A percentile compares a stretch with the other conserved stretches of the same genome.
These are phyloP conservation scores for Anagrus nilaparvatae DNA, from an alignment of 1,140 invertebrate species.

Conservation along the genomic window DNA sequence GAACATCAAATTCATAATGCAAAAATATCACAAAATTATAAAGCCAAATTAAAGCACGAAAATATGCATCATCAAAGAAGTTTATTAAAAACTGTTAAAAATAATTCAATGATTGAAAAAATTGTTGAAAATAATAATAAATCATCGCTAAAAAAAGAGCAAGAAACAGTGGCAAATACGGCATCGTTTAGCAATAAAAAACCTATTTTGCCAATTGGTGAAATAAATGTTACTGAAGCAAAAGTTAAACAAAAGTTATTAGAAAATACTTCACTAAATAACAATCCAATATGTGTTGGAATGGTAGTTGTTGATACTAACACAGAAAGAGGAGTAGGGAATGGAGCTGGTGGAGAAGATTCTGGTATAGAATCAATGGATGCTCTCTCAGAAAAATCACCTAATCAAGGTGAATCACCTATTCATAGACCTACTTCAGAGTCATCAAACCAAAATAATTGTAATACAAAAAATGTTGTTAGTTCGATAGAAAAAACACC, in stretches of 20 bases:
- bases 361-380: constrained; percentile 91
- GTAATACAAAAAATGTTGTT: constrained; percentile 10
- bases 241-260: constrained; percentile 51
- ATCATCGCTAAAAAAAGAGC: constrained; percentile 2
- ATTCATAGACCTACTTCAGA: constrained; percentile 36
- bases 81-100: constrained; percentile 27
- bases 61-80: no score
- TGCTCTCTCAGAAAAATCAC: constrained; percentile 82
- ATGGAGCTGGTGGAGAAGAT: constrained; percentile 63
- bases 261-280: constrained; percentile 36
- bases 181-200: constrained; percentile 15
- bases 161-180: constrained; percentile 10
- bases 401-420: constrained; percentile 66
- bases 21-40: no score
- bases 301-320: constrained; percentile 28
- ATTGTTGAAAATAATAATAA: constrained; percentile 17
- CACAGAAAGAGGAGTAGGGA: constrained; percentile 29
- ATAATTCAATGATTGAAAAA: constrained; percentile 20
- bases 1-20: no score
- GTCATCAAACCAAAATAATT: constrained; percentile 19
- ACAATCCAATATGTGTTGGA: constrained; percentile 26
- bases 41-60: no score
- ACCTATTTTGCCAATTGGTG: constrained; percentile 33
- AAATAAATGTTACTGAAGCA: constrained; percentile 46
- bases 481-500: no score